phyloP scores from a whole-genome alignment of 1,140 invertebrate genomes.

The Anastrepha obliqua region DNA sequence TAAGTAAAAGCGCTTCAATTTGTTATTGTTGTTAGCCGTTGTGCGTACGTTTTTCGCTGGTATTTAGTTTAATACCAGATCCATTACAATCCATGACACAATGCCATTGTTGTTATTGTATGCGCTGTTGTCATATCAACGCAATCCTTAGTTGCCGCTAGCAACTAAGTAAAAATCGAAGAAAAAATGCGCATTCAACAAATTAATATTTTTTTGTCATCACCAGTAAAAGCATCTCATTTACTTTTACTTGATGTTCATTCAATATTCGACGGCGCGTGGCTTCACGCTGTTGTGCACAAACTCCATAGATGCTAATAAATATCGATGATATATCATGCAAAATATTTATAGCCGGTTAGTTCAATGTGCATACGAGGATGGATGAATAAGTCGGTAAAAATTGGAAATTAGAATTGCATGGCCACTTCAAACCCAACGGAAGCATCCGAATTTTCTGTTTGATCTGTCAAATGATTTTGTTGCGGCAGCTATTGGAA shows the following conservation, averaged over 20 bases:
- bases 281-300: constrained; percentile 14
- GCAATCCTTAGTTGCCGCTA: neutral
- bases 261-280: neutral
- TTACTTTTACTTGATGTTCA: neutral
- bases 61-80: neutral
- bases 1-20: no score
- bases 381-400: no score
- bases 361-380: no score
- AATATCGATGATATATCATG: no score
- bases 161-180: neutral
- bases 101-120: neutral
- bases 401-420: no score
- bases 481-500: no score
- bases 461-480: no score
- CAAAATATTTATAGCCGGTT: no score
- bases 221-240: neutral
- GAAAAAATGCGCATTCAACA: neutral
- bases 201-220: neutral
- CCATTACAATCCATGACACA: neutral
- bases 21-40: no score
- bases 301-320: neutral
- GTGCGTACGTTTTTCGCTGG: neutral
- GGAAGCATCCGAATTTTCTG: no score
- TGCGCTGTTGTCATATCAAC: neutral
- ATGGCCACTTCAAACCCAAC: no score